Evolutionary conservation across 1,140 invertebrate species (phyloP), one percentile per base, ranked within the genome.

Genomic region (Heliconius hermathena): DNA sequence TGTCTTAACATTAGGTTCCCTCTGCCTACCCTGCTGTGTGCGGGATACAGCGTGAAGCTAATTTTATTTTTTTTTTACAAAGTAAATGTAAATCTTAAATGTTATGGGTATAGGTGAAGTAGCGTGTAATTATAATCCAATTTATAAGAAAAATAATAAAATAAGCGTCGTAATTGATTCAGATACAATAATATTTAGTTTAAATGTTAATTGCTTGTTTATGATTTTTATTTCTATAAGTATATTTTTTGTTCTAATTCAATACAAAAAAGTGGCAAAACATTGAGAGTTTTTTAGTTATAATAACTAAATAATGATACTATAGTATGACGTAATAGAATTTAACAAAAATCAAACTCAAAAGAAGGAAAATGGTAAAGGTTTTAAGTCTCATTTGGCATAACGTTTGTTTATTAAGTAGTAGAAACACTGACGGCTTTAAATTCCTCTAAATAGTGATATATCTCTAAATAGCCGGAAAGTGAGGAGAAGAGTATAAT

Each of bases 151-250:
- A 66, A 22, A 66, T 29, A 29, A 13, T 9, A 13, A 66, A 26
- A 66, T 26, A 66, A 13, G 22, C 11, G 22, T 13, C 22, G 11
- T 66, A 66, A 66, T 66, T 66, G 57, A 66, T 66, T 66, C 11
- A 26, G 57, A 26, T 29, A 66, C 22, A 5, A 16, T 13, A 66
- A 66, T 66, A 11, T 66, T 66, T 26, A 4, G 22, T 66, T 13
- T 29, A 66, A 66, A 66, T 60, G 20, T 22, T 29, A 26, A 66
- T 66, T 66, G 26, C 60, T 66, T 60, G 54, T 60, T 60, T 60
- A n/a, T 60, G 54, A 60, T 26, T 60, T 60, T 60, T 60, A 22
- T 60, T 0, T 60, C 0, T 60, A 11, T 60, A 46, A 1, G 26
- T 22, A 60, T 22, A n/a, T 60, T 60, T 60, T 60, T 66, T 66